Evolutionary conservation across 2,113 vertebrate genomes (phyloP).

Genomic region (Epinephelus moara): DNA sequence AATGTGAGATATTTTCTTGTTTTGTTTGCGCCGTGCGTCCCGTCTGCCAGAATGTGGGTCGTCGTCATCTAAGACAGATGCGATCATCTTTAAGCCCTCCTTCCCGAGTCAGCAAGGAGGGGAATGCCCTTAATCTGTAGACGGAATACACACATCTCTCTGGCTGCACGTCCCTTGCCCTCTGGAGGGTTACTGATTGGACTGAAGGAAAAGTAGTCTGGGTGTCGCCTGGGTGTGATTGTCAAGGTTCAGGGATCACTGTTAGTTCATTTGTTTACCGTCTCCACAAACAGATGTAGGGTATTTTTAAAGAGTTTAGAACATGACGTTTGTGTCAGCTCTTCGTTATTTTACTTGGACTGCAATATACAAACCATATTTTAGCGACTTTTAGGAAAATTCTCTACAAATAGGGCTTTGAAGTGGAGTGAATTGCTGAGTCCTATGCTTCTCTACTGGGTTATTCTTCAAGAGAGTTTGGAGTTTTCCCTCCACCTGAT

Average conservation of each 20-base stretch:
- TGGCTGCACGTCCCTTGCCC: background rate
- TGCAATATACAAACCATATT: background rate
- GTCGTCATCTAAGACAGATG: conserved; percentile 24
- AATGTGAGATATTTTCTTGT: background rate
- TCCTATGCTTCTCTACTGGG: background rate
- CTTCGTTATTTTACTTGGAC: background rate
- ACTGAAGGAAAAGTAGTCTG: conserved; percentile 5
- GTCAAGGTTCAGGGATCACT: conserved; percentile 35
- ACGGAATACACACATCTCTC: conserved; percentile 9
- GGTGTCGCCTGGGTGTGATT: conserved; percentile 13
- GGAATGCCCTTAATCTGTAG: conserved; percentile 41
- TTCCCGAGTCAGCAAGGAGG: conserved; percentile 14
- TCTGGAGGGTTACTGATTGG: background rate
- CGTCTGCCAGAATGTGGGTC: conserved; percentile 21
- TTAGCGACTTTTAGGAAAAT: background rate
- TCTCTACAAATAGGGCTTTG: background rate
- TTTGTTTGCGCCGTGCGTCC: background rate
- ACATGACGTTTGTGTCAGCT: background rate
- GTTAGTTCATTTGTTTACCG: conserved; percentile 19
- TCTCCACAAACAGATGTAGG: background rate
- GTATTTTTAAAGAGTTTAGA: background rate
- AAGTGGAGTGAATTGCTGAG: background rate
- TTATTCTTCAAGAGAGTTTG: background rate
- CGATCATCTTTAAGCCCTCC: conserved; percentile 33
- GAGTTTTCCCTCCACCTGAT: conserved; percentile 14